phyloP scores from a whole-genome alignment of 2,113 vertebrate genomes.

The Xerus inauris region DNA sequence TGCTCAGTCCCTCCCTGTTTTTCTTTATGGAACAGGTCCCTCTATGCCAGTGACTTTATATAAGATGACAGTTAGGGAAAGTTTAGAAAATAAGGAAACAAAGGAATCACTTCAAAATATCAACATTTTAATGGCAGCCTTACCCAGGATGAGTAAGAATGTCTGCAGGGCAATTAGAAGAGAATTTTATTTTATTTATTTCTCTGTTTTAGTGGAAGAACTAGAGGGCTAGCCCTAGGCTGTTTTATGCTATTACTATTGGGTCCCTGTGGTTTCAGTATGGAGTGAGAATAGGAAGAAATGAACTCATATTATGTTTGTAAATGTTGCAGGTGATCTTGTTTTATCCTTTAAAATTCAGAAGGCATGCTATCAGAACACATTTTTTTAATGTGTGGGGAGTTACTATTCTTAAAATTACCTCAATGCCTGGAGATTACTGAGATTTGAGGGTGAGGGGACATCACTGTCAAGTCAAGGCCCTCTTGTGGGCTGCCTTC shows the following conservation, averaged over 20 bases:
- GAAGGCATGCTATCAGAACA: slow-evolving; percentile 39
- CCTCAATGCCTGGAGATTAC: background rate
- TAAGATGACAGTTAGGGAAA: slow-evolving; percentile 56
- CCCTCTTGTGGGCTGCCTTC: background rate
- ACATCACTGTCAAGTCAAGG: background rate
- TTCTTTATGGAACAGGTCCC: slow-evolving; percentile 37
- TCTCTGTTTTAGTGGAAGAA: slow-evolving; percentile 59
- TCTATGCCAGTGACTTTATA: slow-evolving; percentile 48
- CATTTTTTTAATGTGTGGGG: background rate
- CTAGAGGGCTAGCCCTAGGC: slow-evolving; percentile 57
- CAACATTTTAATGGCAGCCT: slow-evolving; percentile 59
- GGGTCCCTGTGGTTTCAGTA: slow-evolving; percentile 58
- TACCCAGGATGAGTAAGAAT: slow-evolving; percentile 60
- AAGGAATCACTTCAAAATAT: slow-evolving; percentile 59
- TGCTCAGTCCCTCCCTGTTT: background rate
- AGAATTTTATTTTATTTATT: slow-evolving; percentile 66
- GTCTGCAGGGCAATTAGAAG: slow-evolving; percentile 65
- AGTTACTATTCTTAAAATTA: slow-evolving; percentile 57
- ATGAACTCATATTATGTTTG: slow-evolving; percentile 49
- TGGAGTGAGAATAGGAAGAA: slow-evolving; percentile 43
- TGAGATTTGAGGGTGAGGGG: background rate
- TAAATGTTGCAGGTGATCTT: slow-evolving; percentile 55
- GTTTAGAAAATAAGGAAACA: slow-evolving; percentile 67
- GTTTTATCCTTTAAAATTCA: slow-evolving; percentile 51
- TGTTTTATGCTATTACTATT: slow-evolving; percentile 55